Conservation (phyloP, 2,888 invertebrate genomes). For the Lasioglossum malachurum region DNA sequence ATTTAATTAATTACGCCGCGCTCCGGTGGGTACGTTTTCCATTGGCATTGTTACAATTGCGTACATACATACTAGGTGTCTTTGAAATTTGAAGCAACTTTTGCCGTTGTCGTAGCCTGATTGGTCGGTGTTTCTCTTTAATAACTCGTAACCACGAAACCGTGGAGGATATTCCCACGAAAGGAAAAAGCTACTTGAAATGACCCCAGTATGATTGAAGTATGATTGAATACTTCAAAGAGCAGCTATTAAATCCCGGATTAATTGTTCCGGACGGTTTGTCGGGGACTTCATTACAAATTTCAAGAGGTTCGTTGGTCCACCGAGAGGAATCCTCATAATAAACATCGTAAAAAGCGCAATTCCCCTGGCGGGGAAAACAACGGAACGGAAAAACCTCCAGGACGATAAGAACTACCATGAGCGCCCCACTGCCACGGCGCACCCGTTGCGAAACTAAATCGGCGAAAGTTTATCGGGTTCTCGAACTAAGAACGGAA, state of each 20-base stretch:
- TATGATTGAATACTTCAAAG: neutral
- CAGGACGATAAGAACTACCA: constrained; percentile 41
- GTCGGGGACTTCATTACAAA: neutral
- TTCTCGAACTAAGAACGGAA: constrained; percentile 36
- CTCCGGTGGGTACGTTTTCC: no score
- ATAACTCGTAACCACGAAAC: no score
- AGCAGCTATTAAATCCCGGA: neutral
- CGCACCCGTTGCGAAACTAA: constrained; percentile 29
- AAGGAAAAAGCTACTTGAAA: no score
- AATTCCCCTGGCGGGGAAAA: constrained; percentile 17
- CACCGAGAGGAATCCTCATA: neutral
- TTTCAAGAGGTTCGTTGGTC: neutral
- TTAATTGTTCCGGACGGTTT: neutral
- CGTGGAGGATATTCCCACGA: no score
- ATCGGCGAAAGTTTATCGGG: constrained; percentile 54
- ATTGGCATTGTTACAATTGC: no score
- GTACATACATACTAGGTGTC: no score
- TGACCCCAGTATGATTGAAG: no score
- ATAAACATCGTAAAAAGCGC: neutral
- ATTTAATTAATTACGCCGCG: no score
- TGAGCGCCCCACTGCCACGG: neutral
- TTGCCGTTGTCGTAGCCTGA: no score
- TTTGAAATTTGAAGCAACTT: no score
- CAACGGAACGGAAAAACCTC: constrained; percentile 21
- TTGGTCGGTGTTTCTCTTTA: no score